Percentiles rank a stretch among this genome's conserved stretches.
Conservation (phyloP, 1,140 invertebrate species). For the Caenorhabditis tropicalis region DNA sequence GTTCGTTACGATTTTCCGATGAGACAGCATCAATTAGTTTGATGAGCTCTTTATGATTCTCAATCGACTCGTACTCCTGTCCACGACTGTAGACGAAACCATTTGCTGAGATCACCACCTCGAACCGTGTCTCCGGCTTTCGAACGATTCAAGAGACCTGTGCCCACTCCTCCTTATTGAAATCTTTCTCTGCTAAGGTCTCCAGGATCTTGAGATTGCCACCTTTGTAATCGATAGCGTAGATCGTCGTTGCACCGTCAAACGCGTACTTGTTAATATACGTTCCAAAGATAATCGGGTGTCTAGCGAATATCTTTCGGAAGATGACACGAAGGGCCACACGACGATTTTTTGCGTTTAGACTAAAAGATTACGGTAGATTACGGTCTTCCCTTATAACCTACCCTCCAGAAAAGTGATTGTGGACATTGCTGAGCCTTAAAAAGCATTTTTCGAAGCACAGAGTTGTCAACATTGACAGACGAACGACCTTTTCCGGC, state of each 20-base stretch:
- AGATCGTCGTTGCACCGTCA: not conserved
- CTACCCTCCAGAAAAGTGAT: no score
- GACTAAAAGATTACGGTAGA: no score
- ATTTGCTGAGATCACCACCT: not conserved
- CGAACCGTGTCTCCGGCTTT: not conserved
- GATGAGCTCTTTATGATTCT: not conserved
- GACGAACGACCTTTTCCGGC: no score
- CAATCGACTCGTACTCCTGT: not conserved
- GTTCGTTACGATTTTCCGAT: not conserved
- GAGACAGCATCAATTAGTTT: not conserved
- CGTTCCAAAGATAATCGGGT: not conserved
- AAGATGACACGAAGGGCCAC: not conserved
- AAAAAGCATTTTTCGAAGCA: no score
- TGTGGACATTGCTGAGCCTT: no score
- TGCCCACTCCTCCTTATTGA: not conserved
- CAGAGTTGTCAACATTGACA: no score
- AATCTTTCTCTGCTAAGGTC: not conserved
- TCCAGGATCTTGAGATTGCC: not conserved
- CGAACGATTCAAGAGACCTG: not conserved
- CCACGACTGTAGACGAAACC: not conserved
- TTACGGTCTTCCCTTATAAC: no score
- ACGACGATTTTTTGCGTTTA: not conserved
- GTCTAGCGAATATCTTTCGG: not conserved
- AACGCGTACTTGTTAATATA: not conserved
- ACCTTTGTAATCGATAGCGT: not conserved